phyloP scores from a whole-genome alignment of 2,888 invertebrate species.

The Orthosia incerta region DNA sequence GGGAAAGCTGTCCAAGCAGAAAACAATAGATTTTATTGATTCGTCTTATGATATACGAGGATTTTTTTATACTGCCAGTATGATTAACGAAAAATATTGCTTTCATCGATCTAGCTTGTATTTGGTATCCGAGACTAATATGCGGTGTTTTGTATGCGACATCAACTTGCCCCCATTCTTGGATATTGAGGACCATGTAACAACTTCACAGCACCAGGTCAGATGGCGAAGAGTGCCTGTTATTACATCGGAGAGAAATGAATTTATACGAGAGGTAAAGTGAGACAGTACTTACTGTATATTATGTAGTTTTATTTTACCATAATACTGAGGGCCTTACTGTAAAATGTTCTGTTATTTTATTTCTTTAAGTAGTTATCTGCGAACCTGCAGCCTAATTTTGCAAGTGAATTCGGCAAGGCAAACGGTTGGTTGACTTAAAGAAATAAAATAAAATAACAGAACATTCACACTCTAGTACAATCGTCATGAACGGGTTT shows the following conservation, averaged over 20 bases:
- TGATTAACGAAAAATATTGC: conserved; percentile 71
- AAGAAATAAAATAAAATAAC: no score
- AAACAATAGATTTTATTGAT: conserved; percentile 33
- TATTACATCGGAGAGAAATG: conserved; percentile 38
- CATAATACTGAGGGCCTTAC: no score
- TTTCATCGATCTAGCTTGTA: conserved; percentile 57
- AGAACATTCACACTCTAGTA: no score
- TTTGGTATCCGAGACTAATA: conserved; percentile 52
- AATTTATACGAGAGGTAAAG: conserved; percentile 63
- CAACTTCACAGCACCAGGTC: accelerated
- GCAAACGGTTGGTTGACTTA: no score
- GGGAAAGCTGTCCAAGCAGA: neutral
- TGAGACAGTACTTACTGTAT: neutral
- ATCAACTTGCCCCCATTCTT: conserved; percentile 3
- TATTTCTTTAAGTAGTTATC: no score
- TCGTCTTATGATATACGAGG: neutral
- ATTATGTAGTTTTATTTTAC: neutral
- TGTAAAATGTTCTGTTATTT: no score
- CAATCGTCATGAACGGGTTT: no score
- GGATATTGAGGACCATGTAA: neutral
- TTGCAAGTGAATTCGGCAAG: no score
- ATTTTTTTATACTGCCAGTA: conserved; percentile 4
- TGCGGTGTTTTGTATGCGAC: conserved; percentile 61
- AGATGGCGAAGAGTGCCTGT: conserved; percentile 13
- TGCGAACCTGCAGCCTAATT: no score